These are phyloP conservation scores for Chionis minor DNA, from an alignment of 2,113 vertebrate genomes.

Conservation along the genomic window DNA sequence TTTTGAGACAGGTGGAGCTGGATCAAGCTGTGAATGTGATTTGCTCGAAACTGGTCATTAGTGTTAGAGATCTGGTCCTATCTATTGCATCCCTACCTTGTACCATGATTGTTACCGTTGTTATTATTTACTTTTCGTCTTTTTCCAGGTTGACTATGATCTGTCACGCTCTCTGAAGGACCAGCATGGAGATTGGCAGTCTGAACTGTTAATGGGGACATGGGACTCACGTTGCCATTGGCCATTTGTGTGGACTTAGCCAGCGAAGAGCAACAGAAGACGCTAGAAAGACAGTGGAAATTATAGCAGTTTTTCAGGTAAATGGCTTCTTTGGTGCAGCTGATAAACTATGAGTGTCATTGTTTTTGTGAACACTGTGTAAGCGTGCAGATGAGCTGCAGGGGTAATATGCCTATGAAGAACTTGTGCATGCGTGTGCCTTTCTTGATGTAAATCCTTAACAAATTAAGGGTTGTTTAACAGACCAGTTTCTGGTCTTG, in stretches of 20 bases:
- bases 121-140: conserved; percentile 54
- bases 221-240: conserved; percentile 77
- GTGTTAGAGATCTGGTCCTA: conserved; percentile 66
- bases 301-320: conserved; percentile 75
- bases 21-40: conserved; percentile 75
- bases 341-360: neutral
- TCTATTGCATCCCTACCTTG: conserved; percentile 40
- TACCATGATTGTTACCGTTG: neutral
- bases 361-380: neutral
- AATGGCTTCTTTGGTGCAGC: neutral
- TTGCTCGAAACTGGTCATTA: conserved; percentile 78
- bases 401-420: neutral
- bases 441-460: neutral
- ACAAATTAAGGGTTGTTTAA: neutral
- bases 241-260: conserved; percentile 76
- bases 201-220: conserved; percentile 79
- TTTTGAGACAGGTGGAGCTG: conserved; percentile 81
- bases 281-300: conserved; percentile 36
- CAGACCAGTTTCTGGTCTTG: neutral
- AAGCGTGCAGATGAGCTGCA: neutral
- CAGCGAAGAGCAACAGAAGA: conserved; percentile 65
- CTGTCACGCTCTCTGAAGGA: conserved; percentile 63
- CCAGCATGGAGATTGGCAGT: conserved; percentile 64
- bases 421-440: rapidly evolving
- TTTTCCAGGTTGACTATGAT: conserved; percentile 76